phyloP scores from a whole-genome alignment of 1,140 invertebrate genomes.

The Portunus trituberculatus region DNA sequence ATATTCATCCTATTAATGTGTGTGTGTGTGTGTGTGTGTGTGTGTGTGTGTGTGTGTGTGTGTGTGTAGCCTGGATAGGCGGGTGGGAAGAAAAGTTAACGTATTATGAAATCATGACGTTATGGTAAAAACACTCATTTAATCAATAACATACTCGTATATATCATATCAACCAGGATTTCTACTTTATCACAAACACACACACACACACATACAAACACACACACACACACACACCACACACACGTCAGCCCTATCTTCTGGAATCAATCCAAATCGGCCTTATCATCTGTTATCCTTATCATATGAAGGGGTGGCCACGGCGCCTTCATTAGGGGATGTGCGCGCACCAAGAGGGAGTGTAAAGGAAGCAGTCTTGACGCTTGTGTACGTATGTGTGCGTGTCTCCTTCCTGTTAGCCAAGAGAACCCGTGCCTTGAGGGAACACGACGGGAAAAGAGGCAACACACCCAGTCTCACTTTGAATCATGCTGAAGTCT shows the following conservation, averaged over 20 bases:
- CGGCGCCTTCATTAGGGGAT: background rate
- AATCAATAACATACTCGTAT: too few species aligned
- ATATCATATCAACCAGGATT: too few species aligned
- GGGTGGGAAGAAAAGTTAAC: too few species aligned
- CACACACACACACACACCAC: too few species aligned
- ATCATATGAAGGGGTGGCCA: background rate
- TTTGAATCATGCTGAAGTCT: background rate
- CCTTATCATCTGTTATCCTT: background rate
- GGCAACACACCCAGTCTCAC: background rate
- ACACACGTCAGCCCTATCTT: too few species aligned
- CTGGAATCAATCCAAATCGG: background rate
- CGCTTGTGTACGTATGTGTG: background rate
- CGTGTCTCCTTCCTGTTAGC: too few species aligned
- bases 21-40: conserved; percentile 29
- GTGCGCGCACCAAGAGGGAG: background rate
- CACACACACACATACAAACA: too few species aligned
- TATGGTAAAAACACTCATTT: too few species aligned
- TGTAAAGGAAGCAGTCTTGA: background rate
- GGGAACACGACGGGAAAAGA: background rate
- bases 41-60: conserved; percentile 26
- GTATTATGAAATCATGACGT: too few species aligned
- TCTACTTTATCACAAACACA: too few species aligned
- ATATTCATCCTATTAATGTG: background rate
- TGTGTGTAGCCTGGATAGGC: background rate
- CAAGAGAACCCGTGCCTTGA: too few species aligned